Evolutionary conservation across 2,888 invertebrate genomes (phyloP), one percentile per base, ranked within the genome.

Genomic region (Agriopis marginaria): DNA sequence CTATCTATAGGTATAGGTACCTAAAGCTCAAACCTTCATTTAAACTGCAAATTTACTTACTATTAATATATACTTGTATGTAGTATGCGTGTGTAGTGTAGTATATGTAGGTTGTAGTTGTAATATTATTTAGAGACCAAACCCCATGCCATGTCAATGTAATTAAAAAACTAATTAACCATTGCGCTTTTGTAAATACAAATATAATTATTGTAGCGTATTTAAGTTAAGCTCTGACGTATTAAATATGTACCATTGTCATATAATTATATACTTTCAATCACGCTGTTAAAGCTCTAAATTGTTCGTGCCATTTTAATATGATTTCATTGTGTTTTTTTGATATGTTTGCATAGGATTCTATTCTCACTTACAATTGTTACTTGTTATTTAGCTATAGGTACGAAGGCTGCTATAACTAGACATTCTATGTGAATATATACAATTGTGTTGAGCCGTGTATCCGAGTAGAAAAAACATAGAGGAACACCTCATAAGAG

Each of bases 261-360:
- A 80, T 76, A 39, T 66, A 74, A 72, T 70, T 72, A 75, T 77
- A 73, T 79, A 51, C 76, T 54, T 56, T 70, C 72, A 73, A 64
- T 74, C 70, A 72, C 67, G 73, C 80, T 84, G 77, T 76, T 77
- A 75, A 81, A 81, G 76, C 78, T 85, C 82, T 85, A 86, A 86
- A 87, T 83, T 86, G 77, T 82, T 85, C 84, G 90, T 90, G 90
- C 90, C 90, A 90, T 90, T 86, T 66, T 50, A 40, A 61, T 59
- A 54, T 60, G 54, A 59, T 44, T 44, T 47, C 76, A 77, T 79
- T 74, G 63, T 65, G 49, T 55, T 63, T 63, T 23, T 70, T 62
- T 40, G 50, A 50, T 69, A 70, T 70, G 66, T 75, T 70, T 67
- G 66, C 63, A 71, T 67, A 66, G 65, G 44, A 58, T 53, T 65